Base-by-base conservation (phyloP, 2,113 vertebrate genomes). In the Psophia crepitans region DNA sequence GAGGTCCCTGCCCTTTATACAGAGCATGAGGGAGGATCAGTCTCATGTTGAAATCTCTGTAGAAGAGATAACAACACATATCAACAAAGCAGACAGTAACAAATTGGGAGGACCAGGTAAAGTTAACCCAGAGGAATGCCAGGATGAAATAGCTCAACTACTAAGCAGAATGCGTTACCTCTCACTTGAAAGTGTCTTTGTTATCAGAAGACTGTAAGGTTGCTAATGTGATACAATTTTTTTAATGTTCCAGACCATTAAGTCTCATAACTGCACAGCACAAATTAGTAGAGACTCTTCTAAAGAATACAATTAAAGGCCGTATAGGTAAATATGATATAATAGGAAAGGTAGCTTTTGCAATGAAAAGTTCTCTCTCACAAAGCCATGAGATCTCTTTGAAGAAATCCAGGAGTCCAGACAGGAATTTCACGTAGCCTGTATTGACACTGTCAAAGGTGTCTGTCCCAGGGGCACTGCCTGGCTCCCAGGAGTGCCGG, bases 201-300 rank as follows among this genome's bases (percentile, higher is more conserved):
- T 58, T 87, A 49, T 75, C 88, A 68, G 70, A 37, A 37, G 43
- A 80, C 32, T 48, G 21, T 24, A 53, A 90, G 32, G 60, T 15
- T 88, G 57, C 30, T 83, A 56, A 85, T 75, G 51, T 41, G 51
- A 54, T 70, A 17, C 0, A 33, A 48, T 78, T 57, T 32, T 91
- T 70, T 56, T 79, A 28, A 90, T 83, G 75, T 64, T 68, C 53
- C 27, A 30, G 57, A 46, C 32, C 44, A 64, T 79, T 79, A 87
- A 32, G 48, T 24, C 66, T 92, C 43, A 41, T 69, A 87, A 64
- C 32, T 53, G 49, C 43, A 69, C 60, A 69, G 48, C 24, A 68
- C 56, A 51, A 71, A 85, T 90, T 37, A 90, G 43, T 23, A 92
- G 79, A 83, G 6, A 63, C n/a, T 92, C 70, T 71, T 90, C 82